Base-by-base conservation (phyloP, 2,113 vertebrate species). In the Chascanopsetta lugubris region DNA sequence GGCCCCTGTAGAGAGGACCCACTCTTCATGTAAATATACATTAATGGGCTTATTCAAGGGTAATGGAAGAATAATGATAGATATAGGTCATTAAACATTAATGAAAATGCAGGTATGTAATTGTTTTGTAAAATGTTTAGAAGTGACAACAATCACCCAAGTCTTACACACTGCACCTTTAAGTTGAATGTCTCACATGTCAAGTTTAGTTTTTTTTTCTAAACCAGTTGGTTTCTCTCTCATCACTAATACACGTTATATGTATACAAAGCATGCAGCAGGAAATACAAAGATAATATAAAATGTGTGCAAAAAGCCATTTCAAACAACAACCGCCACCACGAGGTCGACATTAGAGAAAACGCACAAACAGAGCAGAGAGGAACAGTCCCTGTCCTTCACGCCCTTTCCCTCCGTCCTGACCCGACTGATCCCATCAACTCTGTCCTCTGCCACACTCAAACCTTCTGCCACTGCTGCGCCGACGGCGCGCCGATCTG, bases 401-500 rank as follows among this genome's bases (percentile, higher is more conserved):
- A 26, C 63, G 15, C 51, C n/a, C n/a, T n/a, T 0, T 2, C 32
- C 38, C 20, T 71, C 25, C 6, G 7, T 65, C 42, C 53, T 54
- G n/a, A 67, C 42, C 53, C 46, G 17, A 29, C 40, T 45, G 29
- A 54, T 42, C 47, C 30, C 12, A 38, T 53, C 38, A 29, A 24
- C 21, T 38, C 29, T 64, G 15, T 15, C 36, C 26, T 45, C 45
- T n/a, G 6, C 17, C 13, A 18, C 0, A 0, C n/a, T 83, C 91
- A 97, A 24, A 94, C 94, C 48, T 95, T 95, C 56, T 93, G 91
- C 86, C 90, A 91, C 11, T 87, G 89, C 60, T 86, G 78, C n/a
- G 87, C 72, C 0, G 88, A 36, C 12, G 85, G 25, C 1, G 93
- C 86, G 22, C 89, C 79, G 7, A 93, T 90, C 80, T 94, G 90